Conservation (phyloP, 1,140 invertebrate species). For the Bombus superbus region DNA sequence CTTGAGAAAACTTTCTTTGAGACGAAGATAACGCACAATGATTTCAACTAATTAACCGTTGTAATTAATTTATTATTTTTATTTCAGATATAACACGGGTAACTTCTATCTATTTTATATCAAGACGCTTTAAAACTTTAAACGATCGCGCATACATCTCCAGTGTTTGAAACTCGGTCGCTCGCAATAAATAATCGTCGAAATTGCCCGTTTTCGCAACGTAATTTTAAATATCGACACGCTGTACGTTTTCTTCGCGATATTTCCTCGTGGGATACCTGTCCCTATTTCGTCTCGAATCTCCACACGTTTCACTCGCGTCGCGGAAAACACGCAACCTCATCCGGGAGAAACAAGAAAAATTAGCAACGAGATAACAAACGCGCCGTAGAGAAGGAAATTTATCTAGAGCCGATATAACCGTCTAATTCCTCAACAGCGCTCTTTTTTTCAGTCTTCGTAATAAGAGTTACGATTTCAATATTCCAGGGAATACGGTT, state of each 20-base stretch:
- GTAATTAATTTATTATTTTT: background rate
- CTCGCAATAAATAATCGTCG: background rate
- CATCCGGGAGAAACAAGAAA: background rate
- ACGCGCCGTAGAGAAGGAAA: background rate
- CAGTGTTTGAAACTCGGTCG: background rate
- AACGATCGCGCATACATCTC: no score
- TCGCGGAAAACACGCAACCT: background rate
- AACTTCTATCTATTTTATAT: background rate
- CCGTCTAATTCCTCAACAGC: conserved; percentile 20
- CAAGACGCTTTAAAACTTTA: no score
- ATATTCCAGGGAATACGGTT: conserved; percentile 26
- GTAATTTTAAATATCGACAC: background rate
- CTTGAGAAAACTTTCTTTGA: background rate
- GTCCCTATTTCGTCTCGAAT: background rate
- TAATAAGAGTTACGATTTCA: conserved; percentile 53
- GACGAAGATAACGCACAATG: background rate
- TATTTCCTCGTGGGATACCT: background rate
- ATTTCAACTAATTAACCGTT: background rate
- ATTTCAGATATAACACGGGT: background rate
- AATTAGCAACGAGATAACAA: background rate
- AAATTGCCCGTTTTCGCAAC: background rate
- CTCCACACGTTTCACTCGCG: background rate
- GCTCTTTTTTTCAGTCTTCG: background rate
- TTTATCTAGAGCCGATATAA: background rate
- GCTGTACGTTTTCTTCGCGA: background rate